phyloP scores from a whole-genome alignment of 2,113 vertebrate genomes.

The Podarcis raffonei region DNA sequence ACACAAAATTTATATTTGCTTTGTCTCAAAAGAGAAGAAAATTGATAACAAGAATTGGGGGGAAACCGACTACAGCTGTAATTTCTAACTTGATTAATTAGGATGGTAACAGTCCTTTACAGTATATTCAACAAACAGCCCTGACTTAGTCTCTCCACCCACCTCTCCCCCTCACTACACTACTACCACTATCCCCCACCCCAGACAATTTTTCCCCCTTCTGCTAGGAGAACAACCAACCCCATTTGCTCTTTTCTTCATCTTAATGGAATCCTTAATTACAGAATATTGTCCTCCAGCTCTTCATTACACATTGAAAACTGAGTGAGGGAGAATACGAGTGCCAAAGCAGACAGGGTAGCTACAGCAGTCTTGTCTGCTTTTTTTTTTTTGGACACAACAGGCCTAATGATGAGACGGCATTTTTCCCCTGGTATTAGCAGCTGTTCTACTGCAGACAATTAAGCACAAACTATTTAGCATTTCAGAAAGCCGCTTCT shows the following conservation, averaged over 20 bases:
- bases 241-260: constrained; percentile 98
- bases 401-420: constrained; percentile 75
- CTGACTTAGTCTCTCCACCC: constrained; percentile 90
- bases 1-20: constrained; percentile 97
- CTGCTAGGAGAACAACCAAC: constrained; percentile 95
- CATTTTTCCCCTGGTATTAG: constrained; percentile 74
- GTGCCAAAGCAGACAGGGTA: constrained; percentile 76
- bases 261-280: constrained; percentile 99
- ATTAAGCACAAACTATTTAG: constrained; percentile 76
- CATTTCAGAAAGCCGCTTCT: constrained; percentile 71
- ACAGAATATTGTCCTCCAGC: constrained; percentile 96
- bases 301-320: constrained; percentile 90
- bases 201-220: constrained; percentile 81
- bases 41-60: constrained; percentile 94
- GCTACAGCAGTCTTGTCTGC: constrained; percentile 73
- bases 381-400: constrained; percentile 68
- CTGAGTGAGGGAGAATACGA: constrained; percentile 72
- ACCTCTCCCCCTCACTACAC: constrained; percentile 78
- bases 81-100: constrained; percentile 99
- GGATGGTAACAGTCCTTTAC: constrained; percentile 92
- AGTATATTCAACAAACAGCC: constrained; percentile 93
- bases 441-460: constrained; percentile 75
- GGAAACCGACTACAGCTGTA: constrained; percentile 90
- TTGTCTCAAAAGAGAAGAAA: constrained; percentile 96
- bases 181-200: constrained; percentile 78